Percentiles rank a stretch among this genome's conserved stretches.
Evolutionary conservation across 1,140 invertebrate species (phyloP).

Genomic region (Polyergus mexicanus): DNA sequence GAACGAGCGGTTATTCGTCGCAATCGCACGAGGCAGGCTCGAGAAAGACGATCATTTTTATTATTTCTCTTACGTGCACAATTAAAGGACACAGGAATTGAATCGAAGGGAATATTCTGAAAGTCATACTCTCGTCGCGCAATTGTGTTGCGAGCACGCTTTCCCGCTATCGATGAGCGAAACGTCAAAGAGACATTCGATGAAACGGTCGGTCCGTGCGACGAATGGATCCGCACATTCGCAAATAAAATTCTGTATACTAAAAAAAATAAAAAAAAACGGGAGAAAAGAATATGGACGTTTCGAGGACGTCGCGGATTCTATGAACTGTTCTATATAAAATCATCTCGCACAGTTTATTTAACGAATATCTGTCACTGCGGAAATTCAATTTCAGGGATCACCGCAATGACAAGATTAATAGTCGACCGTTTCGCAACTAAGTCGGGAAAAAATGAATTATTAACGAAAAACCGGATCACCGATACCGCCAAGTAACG

Average conservation of each 20-base stretch:
- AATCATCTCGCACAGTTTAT: conserved; percentile 44
- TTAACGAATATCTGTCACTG: conserved; percentile 53
- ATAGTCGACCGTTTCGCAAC: conserved; percentile 37
- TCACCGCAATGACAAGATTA: conserved; percentile 62
- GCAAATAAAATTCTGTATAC: conserved; percentile 61
- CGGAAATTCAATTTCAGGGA: conserved; percentile 72
- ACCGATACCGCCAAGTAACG: conserved; percentile 11
- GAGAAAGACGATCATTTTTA: neutral
- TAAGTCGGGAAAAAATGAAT: conserved; percentile 67
- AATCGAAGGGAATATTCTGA: neutral
- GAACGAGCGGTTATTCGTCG: neutral
- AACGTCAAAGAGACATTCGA: conserved; percentile 37
- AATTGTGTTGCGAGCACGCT: neutral
- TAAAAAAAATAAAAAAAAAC: conserved; percentile 21
- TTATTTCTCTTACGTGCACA: neutral
- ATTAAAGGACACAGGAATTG: conserved; percentile 1
- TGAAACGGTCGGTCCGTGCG: conserved; percentile 52
- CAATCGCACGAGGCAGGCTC: neutral
- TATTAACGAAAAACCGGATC: conserved; percentile 47
- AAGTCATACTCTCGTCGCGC: neutral
- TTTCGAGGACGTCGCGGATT: neutral
- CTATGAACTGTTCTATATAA: conserved; percentile 22
- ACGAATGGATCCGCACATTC: conserved; percentile 57
- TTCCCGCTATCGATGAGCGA: neutral
- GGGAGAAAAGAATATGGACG: neutral